A percentile compares a stretch with the other conserved stretches of the same genome.
Evolutionary conservation across 2,888 invertebrate genomes (phyloP).

Genomic region (Tetranychus truncatus): DNA sequence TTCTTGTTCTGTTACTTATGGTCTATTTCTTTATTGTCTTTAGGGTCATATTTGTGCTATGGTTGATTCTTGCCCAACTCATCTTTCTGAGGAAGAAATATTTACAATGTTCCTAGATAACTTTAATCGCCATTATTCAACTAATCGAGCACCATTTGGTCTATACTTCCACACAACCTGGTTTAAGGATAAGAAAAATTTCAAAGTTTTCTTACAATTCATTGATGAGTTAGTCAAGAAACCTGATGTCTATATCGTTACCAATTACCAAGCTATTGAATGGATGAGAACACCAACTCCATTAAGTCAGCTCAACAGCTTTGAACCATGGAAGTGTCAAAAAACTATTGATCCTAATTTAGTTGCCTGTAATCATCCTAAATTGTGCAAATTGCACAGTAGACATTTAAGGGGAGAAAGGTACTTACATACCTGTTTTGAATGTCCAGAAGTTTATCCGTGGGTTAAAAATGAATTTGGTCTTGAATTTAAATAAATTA

Average conservation of each 20-base stretch:
- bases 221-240: constrained; percentile 50
- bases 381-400: constrained; percentile 45
- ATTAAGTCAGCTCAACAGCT: constrained; percentile 44
- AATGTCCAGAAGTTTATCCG: constrained; percentile 64
- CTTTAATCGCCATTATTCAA: constrained; percentile 60
- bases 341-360: constrained; percentile 44
- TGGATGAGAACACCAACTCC: constrained; percentile 61
- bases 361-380: constrained; percentile 51
- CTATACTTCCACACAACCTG: constrained; percentile 64
- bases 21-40: constrained; percentile 2
- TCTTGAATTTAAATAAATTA: constrained; percentile 16
- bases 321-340: constrained; percentile 51
- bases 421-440: constrained; percentile 56
- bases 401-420: constrained; percentile 53
- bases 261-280: constrained; percentile 55
- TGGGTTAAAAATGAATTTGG: constrained; percentile 50
- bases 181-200: constrained; percentile 55
- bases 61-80: constrained; percentile 51
- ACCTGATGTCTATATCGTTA: constrained; percentile 61
- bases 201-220: constrained; percentile 58
- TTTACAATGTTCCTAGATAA: constrained; percentile 55
- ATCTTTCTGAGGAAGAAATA: constrained; percentile 47
- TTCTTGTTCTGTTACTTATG: neutral
- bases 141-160: constrained; percentile 62
- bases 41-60: constrained; percentile 36